phyloP scores from a whole-genome alignment of 2,113 vertebrate species.

The Hippocampus mohnikei region DNA sequence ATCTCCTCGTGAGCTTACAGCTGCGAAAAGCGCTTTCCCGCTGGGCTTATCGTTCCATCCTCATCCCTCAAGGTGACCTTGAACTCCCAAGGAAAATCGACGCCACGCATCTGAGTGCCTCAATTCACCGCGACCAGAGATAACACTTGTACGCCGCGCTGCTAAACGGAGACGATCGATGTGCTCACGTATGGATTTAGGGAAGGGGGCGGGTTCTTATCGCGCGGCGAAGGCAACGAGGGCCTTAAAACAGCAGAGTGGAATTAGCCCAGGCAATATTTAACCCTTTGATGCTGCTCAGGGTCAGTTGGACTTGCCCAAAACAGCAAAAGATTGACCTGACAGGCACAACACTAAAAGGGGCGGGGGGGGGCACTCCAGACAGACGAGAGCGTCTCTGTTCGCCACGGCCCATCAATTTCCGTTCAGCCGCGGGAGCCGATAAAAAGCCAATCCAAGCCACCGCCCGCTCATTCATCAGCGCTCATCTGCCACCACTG shows the following conservation, averaged over 20 bases:
- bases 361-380: not conserved
- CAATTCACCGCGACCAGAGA: conserved; percentile 18
- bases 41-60: not conserved
- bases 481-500: conserved; percentile 41
- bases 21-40: not conserved
- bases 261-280: not conserved
- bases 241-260: conserved; percentile 7
- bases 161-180: conserved; percentile 43
- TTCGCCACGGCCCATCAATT: conserved; percentile 59
- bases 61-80: conserved; percentile 43
- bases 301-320: not conserved
- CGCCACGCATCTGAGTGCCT: conserved; percentile 13
- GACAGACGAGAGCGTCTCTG: conserved; percentile 53
- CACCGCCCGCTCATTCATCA: conserved; percentile 60
- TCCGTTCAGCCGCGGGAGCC: conserved; percentile 49
- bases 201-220: conserved; percentile 13
- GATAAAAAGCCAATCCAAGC: conserved; percentile 72
- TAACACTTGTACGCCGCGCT: conserved; percentile 29
- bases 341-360: not conserved
- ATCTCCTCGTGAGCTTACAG: not conserved
- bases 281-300: not conserved
- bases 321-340: not conserved
- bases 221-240: conserved; percentile 9
- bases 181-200: conserved; percentile 30
- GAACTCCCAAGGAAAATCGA: conserved; percentile 35